Conservation (phyloP, 1,140 invertebrate species). For the Alviniconcha marisindica region DNA sequence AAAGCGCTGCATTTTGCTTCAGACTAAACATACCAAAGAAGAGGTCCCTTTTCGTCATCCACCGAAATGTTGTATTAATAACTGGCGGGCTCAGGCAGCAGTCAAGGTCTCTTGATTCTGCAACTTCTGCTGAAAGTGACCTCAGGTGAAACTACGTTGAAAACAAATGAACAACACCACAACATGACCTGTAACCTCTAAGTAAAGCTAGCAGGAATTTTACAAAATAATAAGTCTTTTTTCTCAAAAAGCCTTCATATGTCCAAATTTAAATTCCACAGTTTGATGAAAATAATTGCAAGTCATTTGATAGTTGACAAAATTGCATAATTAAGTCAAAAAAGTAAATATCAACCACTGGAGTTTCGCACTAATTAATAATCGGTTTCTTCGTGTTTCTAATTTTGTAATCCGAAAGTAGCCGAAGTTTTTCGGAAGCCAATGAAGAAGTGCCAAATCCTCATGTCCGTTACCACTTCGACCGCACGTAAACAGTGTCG, state of each 20-base stretch:
- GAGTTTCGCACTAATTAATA: no score
- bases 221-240: background rate
- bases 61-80: background rate
- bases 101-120: constrained; percentile 7
- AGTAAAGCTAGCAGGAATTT: background rate
- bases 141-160: background rate
- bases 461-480: no score
- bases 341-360: no score
- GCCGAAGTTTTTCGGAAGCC: background rate
- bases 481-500: no score
- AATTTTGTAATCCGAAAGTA: constrained; percentile 1
- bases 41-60: background rate
- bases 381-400: no score
- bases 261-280: background rate
- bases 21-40: background rate
- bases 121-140: background rate
- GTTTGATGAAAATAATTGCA: background rate
- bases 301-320: background rate
- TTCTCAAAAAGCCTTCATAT: background rate
- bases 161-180: constrained; percentile 1
- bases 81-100: background rate
- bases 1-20: background rate
- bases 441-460: constrained; percentile 14
- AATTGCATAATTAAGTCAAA: background rate
- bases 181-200: constrained; percentile 10